Conservation (phyloP, 2,797 vertebrate genomes). For the Coracias cyanogaster region DNA sequence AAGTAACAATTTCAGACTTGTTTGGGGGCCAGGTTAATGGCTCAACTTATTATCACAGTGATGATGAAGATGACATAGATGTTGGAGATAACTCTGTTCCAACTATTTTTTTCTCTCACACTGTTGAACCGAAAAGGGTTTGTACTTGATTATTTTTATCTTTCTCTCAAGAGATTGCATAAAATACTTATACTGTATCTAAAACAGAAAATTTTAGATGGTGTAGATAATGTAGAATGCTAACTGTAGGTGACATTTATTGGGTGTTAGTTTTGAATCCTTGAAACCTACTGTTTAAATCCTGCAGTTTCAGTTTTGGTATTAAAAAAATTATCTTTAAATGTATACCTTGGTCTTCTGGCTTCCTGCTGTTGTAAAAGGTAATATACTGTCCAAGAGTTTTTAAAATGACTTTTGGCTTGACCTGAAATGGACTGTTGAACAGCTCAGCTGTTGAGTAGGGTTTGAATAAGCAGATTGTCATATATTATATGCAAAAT, state of each 20-base stretch:
- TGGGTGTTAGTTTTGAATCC: not conserved
- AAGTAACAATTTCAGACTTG: not conserved
- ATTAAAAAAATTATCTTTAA: not conserved
- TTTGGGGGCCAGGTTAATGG: constrained; percentile 41
- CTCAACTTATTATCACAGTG: constrained; percentile 58
- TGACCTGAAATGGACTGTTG: not conserved
- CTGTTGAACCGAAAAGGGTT: constrained; percentile 95
- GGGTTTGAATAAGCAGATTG: not conserved
- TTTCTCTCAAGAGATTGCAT: not conserved
- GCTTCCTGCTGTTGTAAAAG: not conserved
- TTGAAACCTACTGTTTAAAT: constrained; percentile 2
- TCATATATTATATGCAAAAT: not conserved
- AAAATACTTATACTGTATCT: not conserved
- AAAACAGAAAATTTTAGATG: not conserved
- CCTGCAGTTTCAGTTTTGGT: not conserved
- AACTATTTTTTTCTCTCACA: constrained; percentile 94
- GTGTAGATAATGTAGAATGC: not conserved
- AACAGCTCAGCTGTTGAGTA: not conserved
- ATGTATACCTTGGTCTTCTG: not conserved
- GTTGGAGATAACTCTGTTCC: constrained; percentile 75
- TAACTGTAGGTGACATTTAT: not conserved
- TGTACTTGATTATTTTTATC: constrained; percentile 69
- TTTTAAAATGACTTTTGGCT: not conserved
- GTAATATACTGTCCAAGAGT: not conserved
- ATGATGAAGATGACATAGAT: constrained; percentile 77